Evolutionary conservation across 2,797 vertebrate genomes (phyloP).

Genomic region (Aselliscus stoliczkanus): DNA sequence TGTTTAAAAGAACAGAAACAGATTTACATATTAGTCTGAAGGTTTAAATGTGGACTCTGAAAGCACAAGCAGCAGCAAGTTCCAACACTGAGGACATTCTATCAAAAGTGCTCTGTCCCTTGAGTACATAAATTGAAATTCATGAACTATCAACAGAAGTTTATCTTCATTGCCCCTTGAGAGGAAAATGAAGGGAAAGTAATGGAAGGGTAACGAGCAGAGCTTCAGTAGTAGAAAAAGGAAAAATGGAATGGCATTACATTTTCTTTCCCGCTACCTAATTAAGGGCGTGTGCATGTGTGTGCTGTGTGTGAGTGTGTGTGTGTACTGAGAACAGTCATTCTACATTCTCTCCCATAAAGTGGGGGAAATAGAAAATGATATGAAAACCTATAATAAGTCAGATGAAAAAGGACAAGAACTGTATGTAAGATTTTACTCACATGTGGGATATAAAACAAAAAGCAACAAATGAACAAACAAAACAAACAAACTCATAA

Average conservation of each 20-base stretch:
- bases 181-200: background rate
- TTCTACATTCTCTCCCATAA: background rate
- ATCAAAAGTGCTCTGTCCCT: background rate
- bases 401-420: background rate
- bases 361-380: background rate
- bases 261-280: background rate
- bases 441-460: background rate
- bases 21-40: slow-evolving; percentile 30
- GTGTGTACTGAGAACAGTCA: background rate
- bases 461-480: background rate
- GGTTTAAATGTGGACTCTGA: background rate
- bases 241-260: background rate
- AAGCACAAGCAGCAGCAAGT: background rate
- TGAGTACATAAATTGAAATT: slow-evolving; percentile 34
- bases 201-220: background rate
- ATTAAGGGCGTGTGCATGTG: background rate
- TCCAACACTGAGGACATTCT: background rate
- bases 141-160: background rate
- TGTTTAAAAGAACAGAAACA: slow-evolving; percentile 42
- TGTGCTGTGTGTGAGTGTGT: background rate
- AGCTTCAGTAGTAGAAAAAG: background rate
- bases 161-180: background rate
- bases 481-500: background rate
- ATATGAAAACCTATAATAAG: background rate
- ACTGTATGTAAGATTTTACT: background rate